A percentile compares a stretch with the other conserved stretches of the same genome.
phyloP scores from a whole-genome alignment of 2,888 invertebrate genomes.

The Stomorhina lunata region DNA sequence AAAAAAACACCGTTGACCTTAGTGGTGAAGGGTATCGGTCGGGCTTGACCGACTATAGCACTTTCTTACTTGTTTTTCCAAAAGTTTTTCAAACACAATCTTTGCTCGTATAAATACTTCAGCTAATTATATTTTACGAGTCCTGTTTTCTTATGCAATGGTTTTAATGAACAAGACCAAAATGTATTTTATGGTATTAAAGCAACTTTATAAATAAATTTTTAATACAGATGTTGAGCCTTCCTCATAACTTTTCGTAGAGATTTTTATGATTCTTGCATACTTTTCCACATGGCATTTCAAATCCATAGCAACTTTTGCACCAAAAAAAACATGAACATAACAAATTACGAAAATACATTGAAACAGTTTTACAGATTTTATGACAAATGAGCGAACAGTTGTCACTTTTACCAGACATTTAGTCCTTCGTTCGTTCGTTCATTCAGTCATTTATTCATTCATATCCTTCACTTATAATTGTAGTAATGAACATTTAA shows the following conservation, averaged over 20 bases:
- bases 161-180: neutral
- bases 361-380: neutral
- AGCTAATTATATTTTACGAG: too few relatives aligned
- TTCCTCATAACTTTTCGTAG: neutral
- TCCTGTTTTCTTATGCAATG: neutral
- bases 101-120: too few relatives aligned
- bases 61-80: too few relatives aligned
- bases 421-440: neutral
- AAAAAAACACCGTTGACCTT: too few relatives aligned
- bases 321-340: neutral
- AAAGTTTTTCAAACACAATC: too few relatives aligned
- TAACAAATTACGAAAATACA: neutral
- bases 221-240: neutral
- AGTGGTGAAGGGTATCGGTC: too few relatives aligned
- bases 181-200: neutral
- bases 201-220: neutral
- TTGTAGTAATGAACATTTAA: slow-evolving; percentile 42
- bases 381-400: slow-evolving; percentile 23
- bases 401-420: slow-evolving; percentile 14
- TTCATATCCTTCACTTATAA: too few relatives aligned
- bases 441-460: too few relatives aligned
- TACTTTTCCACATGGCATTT: neutral
- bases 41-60: too few relatives aligned
- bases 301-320: neutral
- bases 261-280: neutral